Percentiles rank a stretch among this genome's conserved stretches.
These are phyloP conservation scores for Solea solea DNA, from an alignment of 2,113 vertebrate genomes.

Conservation along the genomic window DNA sequence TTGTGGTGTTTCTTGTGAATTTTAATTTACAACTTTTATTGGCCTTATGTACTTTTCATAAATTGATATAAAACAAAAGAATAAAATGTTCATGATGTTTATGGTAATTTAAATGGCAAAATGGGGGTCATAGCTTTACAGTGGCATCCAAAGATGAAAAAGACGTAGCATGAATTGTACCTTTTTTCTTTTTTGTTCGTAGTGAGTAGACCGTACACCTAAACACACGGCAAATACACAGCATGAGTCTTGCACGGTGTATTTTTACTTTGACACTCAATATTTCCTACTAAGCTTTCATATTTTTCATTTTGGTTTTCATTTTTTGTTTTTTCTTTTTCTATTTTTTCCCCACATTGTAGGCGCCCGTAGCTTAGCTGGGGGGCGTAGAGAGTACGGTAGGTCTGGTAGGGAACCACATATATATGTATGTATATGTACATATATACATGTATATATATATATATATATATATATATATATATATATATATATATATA, in stretches of 20 bases:
- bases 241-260: conserved; percentile 63
- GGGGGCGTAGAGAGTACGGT: conserved; percentile 84
- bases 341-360: conserved; percentile 65
- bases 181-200: conserved; percentile 17
- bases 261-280: conserved; percentile 59
- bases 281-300: conserved; percentile 79
- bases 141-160: conserved; percentile 55
- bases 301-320: conserved; percentile 70
- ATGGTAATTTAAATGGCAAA: conserved; percentile 62
- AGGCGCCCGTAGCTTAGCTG: conserved; percentile 84
- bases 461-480: no score
- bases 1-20: conserved; percentile 73
- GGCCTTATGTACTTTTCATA: conserved; percentile 80
- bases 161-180: conserved; percentile 11
- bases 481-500: no score
- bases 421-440: conserved; percentile 56
- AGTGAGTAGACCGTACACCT: conserved; percentile 32
- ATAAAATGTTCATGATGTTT: conserved; percentile 69
- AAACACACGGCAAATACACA: conserved; percentile 45
- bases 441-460: no score
- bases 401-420: conserved; percentile 82
- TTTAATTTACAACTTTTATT: conserved; percentile 72
- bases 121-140: conserved; percentile 84
- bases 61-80: conserved; percentile 77
- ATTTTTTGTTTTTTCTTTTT: conserved; percentile 51